Conservation (phyloP, 2,888 invertebrate species). For the Mactromeris polynyma region DNA sequence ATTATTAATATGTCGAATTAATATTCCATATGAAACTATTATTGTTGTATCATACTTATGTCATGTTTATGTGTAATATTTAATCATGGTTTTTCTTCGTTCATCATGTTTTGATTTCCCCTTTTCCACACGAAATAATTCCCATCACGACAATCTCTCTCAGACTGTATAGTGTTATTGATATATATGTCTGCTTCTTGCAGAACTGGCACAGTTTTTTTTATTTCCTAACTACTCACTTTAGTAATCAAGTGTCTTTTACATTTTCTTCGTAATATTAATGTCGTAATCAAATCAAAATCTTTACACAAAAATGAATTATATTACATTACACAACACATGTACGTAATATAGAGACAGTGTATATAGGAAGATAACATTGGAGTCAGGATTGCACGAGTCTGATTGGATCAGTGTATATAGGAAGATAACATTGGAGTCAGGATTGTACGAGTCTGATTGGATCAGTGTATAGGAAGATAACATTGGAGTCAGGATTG, state of each 20-base stretch:
- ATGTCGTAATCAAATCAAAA: not conserved
- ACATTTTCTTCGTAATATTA: not conserved
- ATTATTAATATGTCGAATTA: too few relatives aligned
- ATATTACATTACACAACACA: not conserved
- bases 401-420: too few relatives aligned
- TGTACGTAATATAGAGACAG: not conserved
- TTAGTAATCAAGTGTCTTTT: not conserved
- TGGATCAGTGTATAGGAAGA: too few relatives aligned
- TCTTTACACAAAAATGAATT: not conserved
- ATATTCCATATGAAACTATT: too few relatives aligned
- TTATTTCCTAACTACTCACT: not conserved
- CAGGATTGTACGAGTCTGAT: too few relatives aligned
- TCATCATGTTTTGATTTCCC: not conserved
- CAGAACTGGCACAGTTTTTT: too few relatives aligned
- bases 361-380: not conserved
- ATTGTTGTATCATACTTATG: too few relatives aligned
- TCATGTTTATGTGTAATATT: not conserved
- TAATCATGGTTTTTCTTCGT: not conserved
- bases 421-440: too few relatives aligned
- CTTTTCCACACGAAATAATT: not conserved
- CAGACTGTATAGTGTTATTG: not conserved
- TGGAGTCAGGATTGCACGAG: not conserved
- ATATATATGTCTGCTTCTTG: not conserved
- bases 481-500: too few relatives aligned
- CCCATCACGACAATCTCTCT: not conserved